Evolutionary conservation across 2,888 invertebrate species (phyloP).

Genomic region (Thysanoteuthis rhombus): DNA sequence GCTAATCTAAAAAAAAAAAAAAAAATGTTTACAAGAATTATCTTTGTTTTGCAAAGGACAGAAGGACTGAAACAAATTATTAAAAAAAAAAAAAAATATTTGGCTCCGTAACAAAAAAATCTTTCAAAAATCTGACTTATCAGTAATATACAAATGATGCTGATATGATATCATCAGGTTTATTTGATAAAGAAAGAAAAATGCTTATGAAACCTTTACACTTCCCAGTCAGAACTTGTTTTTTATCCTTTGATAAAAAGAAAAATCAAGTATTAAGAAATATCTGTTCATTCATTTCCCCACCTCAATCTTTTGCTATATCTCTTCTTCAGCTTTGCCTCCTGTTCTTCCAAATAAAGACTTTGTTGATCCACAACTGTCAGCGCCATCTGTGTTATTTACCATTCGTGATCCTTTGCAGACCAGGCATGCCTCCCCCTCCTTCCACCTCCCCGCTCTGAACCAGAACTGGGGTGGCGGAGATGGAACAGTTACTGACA

Average conservation of each 20-base stretch:
- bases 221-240: too few species aligned
- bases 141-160: not conserved
- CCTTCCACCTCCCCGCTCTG: not conserved
- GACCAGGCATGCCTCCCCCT: not conserved
- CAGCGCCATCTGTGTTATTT: not conserved
- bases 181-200: not conserved
- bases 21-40: not conserved
- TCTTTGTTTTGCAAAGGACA: not conserved
- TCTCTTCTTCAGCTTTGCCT: not conserved
- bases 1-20: not conserved
- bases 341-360: not conserved
- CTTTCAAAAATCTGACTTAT: not conserved
- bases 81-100: not conserved
- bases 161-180: not conserved
- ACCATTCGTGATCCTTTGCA: not conserved
- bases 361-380: slow-evolving; percentile 12
- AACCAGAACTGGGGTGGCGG: not conserved
- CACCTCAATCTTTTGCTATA: not conserved
- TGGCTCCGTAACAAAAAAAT: not conserved
- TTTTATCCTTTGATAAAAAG: not conserved
- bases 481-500: not conserved
- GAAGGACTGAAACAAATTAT: too few species aligned
- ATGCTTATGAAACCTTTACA: too few species aligned
- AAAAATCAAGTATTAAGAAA: not conserved
- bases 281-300: not conserved